Conservation (phyloP, 2,888 invertebrate species). For the Amiota minor region DNA sequence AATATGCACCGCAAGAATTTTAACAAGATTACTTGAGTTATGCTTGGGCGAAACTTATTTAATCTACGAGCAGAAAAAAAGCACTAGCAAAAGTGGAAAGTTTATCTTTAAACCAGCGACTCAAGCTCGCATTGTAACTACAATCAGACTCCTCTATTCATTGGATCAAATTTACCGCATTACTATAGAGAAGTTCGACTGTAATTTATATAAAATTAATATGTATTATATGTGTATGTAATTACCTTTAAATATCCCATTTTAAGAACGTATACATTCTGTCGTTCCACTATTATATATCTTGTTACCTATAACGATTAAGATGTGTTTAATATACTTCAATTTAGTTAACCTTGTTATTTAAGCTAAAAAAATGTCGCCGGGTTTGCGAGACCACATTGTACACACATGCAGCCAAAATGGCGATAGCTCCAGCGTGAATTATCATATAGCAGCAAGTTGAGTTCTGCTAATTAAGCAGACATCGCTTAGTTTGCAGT, state of each 20-base stretch:
- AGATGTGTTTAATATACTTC: too few species aligned
- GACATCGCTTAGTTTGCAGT: slow-evolving; percentile 51
- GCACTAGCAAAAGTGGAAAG: slow-evolving; percentile 68
- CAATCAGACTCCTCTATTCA: background rate
- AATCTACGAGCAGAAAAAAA: slow-evolving; percentile 68
- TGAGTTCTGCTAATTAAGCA: slow-evolving; percentile 59
- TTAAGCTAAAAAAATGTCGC: background rate
- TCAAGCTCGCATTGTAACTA: slow-evolving; percentile 56
- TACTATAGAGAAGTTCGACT: background rate
- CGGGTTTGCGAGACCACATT: slow-evolving; percentile 44
- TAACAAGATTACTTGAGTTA: slow-evolving; percentile 63
- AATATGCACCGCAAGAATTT: slow-evolving; percentile 71
- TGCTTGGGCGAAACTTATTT: slow-evolving; percentile 68
- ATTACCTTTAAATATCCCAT: too few species aligned
- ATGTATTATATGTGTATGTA: too few species aligned
- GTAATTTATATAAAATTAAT: background rate
- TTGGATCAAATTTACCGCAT: slow-evolving; percentile 44
- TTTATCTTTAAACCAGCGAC: slow-evolving; percentile 69
- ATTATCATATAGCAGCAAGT: slow-evolving; percentile 56
- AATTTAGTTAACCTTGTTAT: too few species aligned
- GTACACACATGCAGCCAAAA: slow-evolving; percentile 30
- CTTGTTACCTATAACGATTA: too few species aligned
- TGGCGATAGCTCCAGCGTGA: slow-evolving; percentile 42
- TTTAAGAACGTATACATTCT: too few species aligned
- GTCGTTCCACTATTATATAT: too few species aligned